Conservation (phyloP, 2,113 vertebrate species). For the Notarius lentiginosus region DNA sequence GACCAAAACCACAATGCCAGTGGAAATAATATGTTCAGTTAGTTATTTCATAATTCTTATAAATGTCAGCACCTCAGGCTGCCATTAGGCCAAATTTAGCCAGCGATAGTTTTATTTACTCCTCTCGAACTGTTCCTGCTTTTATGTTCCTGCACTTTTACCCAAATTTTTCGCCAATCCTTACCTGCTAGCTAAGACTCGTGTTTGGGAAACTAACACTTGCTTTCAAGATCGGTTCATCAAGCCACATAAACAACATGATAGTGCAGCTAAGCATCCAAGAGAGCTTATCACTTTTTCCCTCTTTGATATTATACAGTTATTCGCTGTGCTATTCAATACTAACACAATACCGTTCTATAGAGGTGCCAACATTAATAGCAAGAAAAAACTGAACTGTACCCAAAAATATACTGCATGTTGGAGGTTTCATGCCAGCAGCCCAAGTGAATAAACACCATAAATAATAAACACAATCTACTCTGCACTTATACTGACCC, state of each 20-base stretch:
- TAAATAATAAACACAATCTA: background rate
- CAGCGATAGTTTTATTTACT: background rate
- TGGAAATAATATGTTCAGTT: background rate
- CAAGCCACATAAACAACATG: background rate
- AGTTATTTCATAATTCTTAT: background rate
- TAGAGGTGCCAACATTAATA: background rate
- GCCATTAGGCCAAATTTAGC: background rate
- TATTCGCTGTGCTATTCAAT: background rate
- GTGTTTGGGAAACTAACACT: background rate
- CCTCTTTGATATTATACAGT: background rate
- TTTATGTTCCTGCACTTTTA: background rate
- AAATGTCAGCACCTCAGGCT: background rate
- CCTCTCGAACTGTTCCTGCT: background rate
- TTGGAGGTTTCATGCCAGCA: background rate
- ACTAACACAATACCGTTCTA: background rate
- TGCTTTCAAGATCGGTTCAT: background rate
- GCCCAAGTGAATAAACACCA: background rate
- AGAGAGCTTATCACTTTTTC: background rate
- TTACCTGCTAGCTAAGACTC: background rate
- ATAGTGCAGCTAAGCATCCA: background rate
- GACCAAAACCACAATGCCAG: background rate
- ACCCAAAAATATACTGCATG: no score
- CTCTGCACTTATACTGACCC: background rate
- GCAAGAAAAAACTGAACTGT: background rate
- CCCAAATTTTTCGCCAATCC: background rate